Base-by-base conservation (phyloP, 30 jellyfish, hydroid and myxozoan species). In the Hydractinia symbiolongicarpus region DNA sequence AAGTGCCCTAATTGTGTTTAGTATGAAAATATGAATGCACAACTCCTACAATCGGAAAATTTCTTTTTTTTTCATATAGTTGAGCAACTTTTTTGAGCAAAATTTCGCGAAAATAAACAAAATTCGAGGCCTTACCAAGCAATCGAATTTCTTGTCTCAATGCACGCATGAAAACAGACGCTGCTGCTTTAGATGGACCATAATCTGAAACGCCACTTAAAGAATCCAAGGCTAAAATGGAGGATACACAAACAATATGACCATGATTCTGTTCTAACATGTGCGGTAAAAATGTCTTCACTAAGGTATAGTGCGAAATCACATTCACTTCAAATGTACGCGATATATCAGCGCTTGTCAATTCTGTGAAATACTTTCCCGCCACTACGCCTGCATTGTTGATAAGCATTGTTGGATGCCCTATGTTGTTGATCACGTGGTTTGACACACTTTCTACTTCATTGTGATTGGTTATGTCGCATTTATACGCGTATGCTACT, bases 351-450 rank as follows among this genome's bases (percentile, higher is more conserved):
- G 78, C 81, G 16, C 85, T 94, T 40, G 82, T 60, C 64, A 88
- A 20, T 53, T 93, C 96, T 52, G 81, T 55, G 61, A 87, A 54
- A 54, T 72, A 54, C 67, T 83, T 81, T 51, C 96, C 99, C 19
- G 90, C 91, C 67, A 93, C 99, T 30, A 93, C 76, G 20, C 95
- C 99, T 5, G 99, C 99, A 84, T 88, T 93, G 76, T 93, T 93
- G 49, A 93, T 86, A 49, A 93, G 84, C 13, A 93, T 87, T 20
- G 95, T 93, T 16, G 99, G 99, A 50, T 93, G 73, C 4, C 99
- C 99, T 55, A 93, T 86, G n/a, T 79, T 93, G 69, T 84, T 79
- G 0, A 81, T 74, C 11, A 89, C 91, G 8, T 84, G 76, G 16
- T 72, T 61, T 67, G 81, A 76, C 54, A 93, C 66, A 64, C 77